These are phyloP conservation scores for Crenichthys baileyi DNA, from an alignment of 2,797 vertebrate species.

Conservation along the genomic window DNA sequence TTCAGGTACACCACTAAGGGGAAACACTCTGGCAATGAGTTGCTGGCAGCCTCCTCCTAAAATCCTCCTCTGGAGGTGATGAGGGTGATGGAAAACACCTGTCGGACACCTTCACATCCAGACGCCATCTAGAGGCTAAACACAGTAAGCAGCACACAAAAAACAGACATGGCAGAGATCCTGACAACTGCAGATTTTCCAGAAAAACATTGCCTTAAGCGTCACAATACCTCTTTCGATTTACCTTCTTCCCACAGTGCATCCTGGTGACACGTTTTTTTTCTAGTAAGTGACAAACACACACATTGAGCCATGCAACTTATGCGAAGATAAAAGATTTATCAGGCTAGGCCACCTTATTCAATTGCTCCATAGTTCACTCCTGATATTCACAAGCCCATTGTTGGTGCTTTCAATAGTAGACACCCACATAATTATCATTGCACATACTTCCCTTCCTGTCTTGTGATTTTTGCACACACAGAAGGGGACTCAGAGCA, in stretches of 20 bases:
- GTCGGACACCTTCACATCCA: too few species aligned
- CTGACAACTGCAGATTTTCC: background rate
- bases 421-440: background rate
- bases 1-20: too few species aligned
- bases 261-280: background rate
- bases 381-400: too few species aligned
- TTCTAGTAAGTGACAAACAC: background rate
- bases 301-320: too few species aligned
- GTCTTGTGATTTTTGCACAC: constrained; percentile 27
- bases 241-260: background rate
- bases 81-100: too few species aligned
- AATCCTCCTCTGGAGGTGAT: too few species aligned
- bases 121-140: too few species aligned
- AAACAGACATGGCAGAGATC: too few species aligned
- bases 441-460: background rate
- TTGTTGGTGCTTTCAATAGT: background rate
- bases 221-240: background rate
- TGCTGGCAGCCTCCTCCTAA: too few species aligned
- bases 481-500: constrained; percentile 11
- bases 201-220: background rate
- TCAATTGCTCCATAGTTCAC: background rate
- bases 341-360: background rate
- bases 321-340: background rate
- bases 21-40: too few species aligned
- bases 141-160: too few species aligned